phyloP scores from a whole-genome alignment of 2,113 vertebrate species.

The Sceloporus tristichus region DNA sequence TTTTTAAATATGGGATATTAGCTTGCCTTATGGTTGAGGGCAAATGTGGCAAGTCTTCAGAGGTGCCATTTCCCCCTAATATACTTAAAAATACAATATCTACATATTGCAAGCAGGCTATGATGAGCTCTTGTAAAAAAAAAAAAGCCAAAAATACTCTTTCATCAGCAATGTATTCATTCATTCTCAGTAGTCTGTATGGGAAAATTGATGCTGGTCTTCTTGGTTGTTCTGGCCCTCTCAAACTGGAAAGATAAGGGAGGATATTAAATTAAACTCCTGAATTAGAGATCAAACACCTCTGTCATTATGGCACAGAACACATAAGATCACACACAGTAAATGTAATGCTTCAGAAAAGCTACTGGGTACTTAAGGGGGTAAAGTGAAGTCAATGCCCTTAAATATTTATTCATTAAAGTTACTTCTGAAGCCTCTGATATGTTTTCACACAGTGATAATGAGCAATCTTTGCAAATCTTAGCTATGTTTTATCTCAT shows the following conservation, averaged over 20 bases:
- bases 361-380: neutral
- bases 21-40: neutral
- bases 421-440: neutral
- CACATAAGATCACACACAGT: neutral
- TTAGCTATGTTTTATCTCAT: neutral
- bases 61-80: too few species aligned
- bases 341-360: slow-evolving; percentile 19
- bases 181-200: neutral
- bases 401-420: neutral
- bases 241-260: too few species aligned
- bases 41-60: neutral
- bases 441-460: neutral
- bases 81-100: neutral
- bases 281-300: neutral
- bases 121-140: neutral
- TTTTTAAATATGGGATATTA: neutral
- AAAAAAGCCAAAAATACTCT: neutral
- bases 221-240: neutral
- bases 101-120: too few species aligned
- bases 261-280: neutral
- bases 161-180: neutral
- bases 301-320: neutral
- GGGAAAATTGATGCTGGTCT: neutral
- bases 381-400: neutral
- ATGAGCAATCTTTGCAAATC: neutral